Evolutionary conservation across 2,888 invertebrate species (phyloP).

Genomic region (Thera obeliscata): DNA sequence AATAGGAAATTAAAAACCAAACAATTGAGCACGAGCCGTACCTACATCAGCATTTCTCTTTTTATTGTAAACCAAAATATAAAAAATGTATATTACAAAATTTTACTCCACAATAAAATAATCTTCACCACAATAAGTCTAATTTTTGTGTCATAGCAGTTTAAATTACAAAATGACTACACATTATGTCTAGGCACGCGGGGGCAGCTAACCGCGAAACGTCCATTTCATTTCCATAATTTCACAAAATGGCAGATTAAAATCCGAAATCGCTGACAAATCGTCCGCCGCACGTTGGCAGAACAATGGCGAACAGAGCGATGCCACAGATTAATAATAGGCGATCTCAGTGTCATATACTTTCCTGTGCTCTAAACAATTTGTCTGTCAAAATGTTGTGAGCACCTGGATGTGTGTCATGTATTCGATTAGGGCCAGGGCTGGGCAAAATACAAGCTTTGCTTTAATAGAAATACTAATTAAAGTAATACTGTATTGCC

Average conservation of each 20-base stretch:
- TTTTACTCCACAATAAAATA: conserved; percentile 7
- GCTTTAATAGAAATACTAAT: too few relatives aligned
- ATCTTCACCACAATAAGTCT: conserved; percentile 46
- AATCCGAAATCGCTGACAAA: conserved; percentile 80
- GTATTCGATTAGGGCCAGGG: conserved; percentile 17
- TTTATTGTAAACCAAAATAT: not conserved
- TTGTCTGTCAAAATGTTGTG: conserved; percentile 77
- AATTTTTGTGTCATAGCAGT: conserved; percentile 66
- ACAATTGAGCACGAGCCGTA: too few relatives aligned
- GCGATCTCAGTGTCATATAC: conserved; percentile 22
- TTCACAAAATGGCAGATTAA: conserved; percentile 79
- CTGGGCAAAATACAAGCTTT: too few relatives aligned
- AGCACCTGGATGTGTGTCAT: conserved; percentile 45
- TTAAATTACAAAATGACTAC: conserved; percentile 65
- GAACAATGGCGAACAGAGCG: conserved; percentile 64
- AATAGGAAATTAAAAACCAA: too few relatives aligned
- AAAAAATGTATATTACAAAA: not conserved
- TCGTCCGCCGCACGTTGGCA: conserved; percentile 59
- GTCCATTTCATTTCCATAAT: conserved; percentile 81
- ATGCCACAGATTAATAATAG: conserved; percentile 43
- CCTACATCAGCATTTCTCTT: not conserved
- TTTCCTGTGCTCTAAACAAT: conserved; percentile 78
- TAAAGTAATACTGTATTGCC: too few relatives aligned
- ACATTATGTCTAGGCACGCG: conserved; percentile 54
- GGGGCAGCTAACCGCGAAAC: conserved; percentile 80